These are phyloP conservation scores for Silurus meridionalis DNA, from an alignment of 2,113 vertebrate genomes.

Conservation along the genomic window DNA sequence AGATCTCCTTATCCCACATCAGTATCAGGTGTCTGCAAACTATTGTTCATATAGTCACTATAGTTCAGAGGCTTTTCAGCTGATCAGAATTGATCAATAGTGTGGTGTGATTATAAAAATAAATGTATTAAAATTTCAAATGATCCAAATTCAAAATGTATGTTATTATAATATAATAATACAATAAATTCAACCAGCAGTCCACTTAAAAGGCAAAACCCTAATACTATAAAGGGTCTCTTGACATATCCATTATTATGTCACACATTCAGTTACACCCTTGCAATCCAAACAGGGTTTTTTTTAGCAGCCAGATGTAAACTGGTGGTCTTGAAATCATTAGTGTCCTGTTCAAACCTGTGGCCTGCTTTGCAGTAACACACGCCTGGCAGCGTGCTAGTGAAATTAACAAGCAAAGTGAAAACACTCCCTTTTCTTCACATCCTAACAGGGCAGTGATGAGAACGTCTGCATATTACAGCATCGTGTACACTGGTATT, in stretches of 20 bases:
- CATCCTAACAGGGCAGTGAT: constrained; percentile 9
- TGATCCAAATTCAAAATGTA: too few species aligned
- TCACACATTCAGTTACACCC: neutral
- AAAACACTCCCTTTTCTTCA: constrained; percentile 5
- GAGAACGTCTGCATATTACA: neutral
- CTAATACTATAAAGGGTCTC: neutral
- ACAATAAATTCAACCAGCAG: too few species aligned
- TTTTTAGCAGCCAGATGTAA: constrained; percentile 34
- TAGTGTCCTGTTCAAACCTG: constrained; percentile 18
- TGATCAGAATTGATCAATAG: too few species aligned
- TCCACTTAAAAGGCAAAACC: too few species aligned
- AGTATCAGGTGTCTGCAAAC: too few species aligned
- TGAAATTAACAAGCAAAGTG: constrained; percentile 17
- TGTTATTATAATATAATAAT: too few species aligned
- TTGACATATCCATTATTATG: neutral
- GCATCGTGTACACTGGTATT: neutral
- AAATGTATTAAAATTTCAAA: too few species aligned
- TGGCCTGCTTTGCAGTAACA: neutral
- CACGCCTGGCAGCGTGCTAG: neutral
- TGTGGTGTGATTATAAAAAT: too few species aligned
- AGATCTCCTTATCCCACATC: too few species aligned
- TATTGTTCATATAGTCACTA: too few species aligned
- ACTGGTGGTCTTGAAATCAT: constrained; percentile 39
- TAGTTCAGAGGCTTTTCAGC: too few species aligned
- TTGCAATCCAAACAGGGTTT: constrained; percentile 10